phyloP scores from a whole-genome alignment of 2,888 invertebrate species.

The Erebia ligea region DNA sequence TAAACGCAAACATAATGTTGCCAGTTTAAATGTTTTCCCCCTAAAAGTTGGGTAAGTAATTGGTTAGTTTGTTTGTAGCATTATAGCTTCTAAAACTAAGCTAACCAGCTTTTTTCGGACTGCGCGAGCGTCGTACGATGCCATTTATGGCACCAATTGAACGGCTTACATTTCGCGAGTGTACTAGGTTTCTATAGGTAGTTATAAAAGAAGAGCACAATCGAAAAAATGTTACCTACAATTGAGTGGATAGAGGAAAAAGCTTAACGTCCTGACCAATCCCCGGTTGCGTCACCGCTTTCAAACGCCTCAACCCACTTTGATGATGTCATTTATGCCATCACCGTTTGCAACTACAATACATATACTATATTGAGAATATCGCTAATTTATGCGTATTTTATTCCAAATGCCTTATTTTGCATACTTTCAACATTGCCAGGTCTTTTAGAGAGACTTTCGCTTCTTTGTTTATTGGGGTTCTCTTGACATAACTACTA shows the following conservation, averaged over 20 bases:
- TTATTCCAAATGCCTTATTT: conserved; percentile 37
- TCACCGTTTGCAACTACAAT: conserved; percentile 41
- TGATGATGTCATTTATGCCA: conserved; percentile 54
- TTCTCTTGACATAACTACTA: background rate
- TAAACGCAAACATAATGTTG: no score
- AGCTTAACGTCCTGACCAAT: background rate
- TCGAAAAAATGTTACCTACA: no score
- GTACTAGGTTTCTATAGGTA: no score
- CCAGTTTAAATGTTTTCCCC: no score
- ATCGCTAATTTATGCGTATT: conserved; percentile 38
- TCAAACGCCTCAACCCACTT: conserved; percentile 39
- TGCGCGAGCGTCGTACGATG: no score
- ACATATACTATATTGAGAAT: conserved; percentile 40
- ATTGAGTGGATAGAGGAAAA: background rate
- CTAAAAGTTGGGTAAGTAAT: no score
- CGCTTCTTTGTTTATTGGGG: conserved; percentile 32
- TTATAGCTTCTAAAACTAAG: no score
- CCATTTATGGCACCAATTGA: no score
- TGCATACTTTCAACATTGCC: conserved; percentile 19
- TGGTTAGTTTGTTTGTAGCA: no score
- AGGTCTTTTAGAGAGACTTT: conserved; percentile 39
- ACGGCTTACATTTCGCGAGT: no score
- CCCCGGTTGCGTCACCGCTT: conserved; percentile 42
- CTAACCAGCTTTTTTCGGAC: no score
- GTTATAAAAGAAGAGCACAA: background rate